Conservation (phyloP, 2,888 invertebrate genomes). For the Girardia tigrina region DNA sequence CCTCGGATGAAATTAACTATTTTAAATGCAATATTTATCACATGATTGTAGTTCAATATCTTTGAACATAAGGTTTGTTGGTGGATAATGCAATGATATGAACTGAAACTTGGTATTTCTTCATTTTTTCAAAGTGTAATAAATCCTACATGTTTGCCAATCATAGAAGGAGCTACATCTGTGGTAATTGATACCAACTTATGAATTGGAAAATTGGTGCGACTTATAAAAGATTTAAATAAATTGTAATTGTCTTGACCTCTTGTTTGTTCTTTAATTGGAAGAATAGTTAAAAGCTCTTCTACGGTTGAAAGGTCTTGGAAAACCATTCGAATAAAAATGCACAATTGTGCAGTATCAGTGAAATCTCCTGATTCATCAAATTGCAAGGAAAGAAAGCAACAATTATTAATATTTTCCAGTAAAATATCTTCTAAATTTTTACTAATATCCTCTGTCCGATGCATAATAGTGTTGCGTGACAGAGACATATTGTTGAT, state of each 20-base stretch:
- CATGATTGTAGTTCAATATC: neutral
- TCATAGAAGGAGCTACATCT: neutral
- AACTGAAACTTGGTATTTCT: constrained; percentile 3
- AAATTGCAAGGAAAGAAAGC: neutral
- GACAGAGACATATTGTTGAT: neutral
- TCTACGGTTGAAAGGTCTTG: neutral
- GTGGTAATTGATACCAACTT: constrained; percentile 8
- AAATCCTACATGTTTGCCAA: constrained; percentile 17
- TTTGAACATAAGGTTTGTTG: constrained; percentile 17
- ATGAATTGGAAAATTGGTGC: constrained; percentile 11
- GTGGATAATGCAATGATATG: constrained; percentile 6
- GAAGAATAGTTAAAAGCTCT: constrained; percentile 2
- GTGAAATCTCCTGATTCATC: neutral
- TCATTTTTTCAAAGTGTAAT: neutral
- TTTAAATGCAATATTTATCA: neutral
- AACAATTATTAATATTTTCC: constrained; percentile 7
- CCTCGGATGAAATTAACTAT: constrained; percentile 11
- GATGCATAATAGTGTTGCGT: constrained; percentile 10
- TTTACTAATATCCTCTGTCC: constrained; percentile 4
- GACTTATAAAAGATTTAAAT: constrained; percentile 7
- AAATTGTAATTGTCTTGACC: constrained; percentile 9
- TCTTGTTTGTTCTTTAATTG: constrained; percentile 3
- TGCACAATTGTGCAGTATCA: constrained; percentile 23
- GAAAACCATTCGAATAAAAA: constrained; percentile 19
- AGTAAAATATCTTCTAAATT: constrained; percentile 2